These are phyloP conservation scores for Priapulus caudatus DNA, from an alignment of 2,888 invertebrate genomes.

Conservation along the genomic window DNA sequence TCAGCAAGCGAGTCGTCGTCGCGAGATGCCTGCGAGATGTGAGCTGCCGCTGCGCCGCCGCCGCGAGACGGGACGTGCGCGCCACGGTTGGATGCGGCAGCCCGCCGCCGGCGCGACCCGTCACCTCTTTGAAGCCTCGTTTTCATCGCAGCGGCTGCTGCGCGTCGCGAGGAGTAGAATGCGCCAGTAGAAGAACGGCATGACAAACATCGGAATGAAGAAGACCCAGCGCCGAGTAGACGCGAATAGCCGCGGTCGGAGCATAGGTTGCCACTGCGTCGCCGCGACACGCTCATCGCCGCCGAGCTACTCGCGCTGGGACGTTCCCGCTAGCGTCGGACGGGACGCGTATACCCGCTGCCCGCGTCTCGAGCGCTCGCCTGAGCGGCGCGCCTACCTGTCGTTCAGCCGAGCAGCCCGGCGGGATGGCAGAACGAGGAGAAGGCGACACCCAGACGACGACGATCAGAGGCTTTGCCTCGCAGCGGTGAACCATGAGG, in stretches of 20 bases:
- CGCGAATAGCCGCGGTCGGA: conserved; percentile 89
- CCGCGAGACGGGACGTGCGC: conserved; percentile 23
- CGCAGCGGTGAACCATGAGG: conserved; percentile 63
- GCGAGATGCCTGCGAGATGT: conserved; percentile 23
- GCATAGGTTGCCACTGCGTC: conserved; percentile 67
- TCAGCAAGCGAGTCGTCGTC: too few species aligned
- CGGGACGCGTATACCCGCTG: background rate
- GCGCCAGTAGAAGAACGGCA: conserved; percentile 94
- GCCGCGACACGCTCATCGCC: too few species aligned
- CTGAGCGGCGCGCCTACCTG: conserved; percentile 30
- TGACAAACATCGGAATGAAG: conserved; percentile 93
- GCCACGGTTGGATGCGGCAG: conserved; percentile 79
- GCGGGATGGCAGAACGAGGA: conserved; percentile 95
- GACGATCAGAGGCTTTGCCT: conserved; percentile 71
- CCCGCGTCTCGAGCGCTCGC: background rate
- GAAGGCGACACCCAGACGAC: conserved; percentile 89
- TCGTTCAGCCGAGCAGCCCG: conserved; percentile 86
- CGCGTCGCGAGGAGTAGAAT: conserved; percentile 74
- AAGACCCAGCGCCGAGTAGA: conserved; percentile 93
- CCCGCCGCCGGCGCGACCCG: conserved; percentile 17
- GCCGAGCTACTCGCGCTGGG: too few species aligned
- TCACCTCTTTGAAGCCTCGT: conserved; percentile 42
- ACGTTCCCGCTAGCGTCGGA: background rate
- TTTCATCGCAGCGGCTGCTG: conserved; percentile 51
- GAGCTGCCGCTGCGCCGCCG: conserved; percentile 16